Conservation (phyloP, 1,140 invertebrate genomes). For the Caenorhabditis remanei region DNA sequence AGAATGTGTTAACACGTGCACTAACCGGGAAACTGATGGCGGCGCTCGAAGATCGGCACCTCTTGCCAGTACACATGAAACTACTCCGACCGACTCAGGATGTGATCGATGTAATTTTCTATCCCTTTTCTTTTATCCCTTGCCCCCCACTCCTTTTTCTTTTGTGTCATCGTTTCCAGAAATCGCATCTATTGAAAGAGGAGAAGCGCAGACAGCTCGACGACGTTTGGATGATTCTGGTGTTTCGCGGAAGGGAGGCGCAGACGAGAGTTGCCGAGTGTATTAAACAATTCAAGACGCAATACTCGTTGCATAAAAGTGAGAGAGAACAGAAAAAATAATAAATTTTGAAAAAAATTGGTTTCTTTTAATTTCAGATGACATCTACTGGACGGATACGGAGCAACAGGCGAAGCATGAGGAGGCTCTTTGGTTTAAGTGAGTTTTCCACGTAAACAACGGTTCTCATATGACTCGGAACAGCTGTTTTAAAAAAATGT, state of each 20-base stretch:
- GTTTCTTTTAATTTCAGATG: conserved; percentile 2
- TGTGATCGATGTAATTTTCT: conserved; percentile 34
- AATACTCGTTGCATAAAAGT: conserved; percentile 25
- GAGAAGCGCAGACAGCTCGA: conserved; percentile 31
- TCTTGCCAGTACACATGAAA: conserved; percentile 41
- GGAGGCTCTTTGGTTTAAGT: conserved; percentile 33
- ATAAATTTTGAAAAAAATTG: neutral
- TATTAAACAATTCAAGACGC: neutral
- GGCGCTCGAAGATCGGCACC: conserved; percentile 40
- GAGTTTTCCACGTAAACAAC: neutral
- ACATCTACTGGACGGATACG: conserved; percentile 19
- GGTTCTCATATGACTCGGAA: neutral
- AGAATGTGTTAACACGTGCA: conserved; percentile 26
- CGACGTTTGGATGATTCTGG: conserved; percentile 30
- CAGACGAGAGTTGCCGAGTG: conserved; percentile 4
- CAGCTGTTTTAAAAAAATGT: neutral
- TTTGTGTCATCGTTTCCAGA: conserved; percentile 14
- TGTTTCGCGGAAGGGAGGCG: conserved; percentile 29
- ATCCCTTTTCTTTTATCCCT: conserved; percentile 2
- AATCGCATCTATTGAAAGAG: conserved; percentile 12
- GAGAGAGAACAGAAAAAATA: neutral
- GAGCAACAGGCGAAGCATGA: conserved; percentile 8
- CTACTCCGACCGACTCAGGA: conserved; percentile 23
- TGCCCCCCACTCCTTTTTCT: conserved; percentile 17
- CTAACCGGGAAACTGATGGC: conserved; percentile 19